Evolutionary conservation across 2,797 vertebrate species (phyloP).

Genomic region (Austrolebias charrua): DNA sequence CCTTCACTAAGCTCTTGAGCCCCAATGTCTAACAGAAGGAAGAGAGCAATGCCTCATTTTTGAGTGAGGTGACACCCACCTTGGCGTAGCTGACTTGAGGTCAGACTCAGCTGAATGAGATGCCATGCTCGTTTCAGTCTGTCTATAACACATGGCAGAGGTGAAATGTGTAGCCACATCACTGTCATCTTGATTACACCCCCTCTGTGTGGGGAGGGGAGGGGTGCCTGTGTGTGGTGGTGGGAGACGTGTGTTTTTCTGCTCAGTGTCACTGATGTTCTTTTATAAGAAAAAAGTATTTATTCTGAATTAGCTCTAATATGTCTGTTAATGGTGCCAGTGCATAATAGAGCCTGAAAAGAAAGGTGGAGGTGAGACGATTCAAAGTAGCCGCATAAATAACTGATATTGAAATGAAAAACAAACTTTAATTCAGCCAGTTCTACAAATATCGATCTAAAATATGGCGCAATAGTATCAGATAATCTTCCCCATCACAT

Average conservation of each 20-base stretch:
- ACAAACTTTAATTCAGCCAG: no score
- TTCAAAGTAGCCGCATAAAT: no score
- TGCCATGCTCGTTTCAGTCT: conserved; percentile 20
- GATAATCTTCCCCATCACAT: no score
- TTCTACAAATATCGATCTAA: no score
- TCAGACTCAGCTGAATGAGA: conserved; percentile 57
- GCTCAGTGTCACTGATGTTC: conserved; percentile 23
- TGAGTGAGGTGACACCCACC: conserved; percentile 61
- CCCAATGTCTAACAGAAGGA: conserved; percentile 17
- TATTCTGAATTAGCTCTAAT: neutral
- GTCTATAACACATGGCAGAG: conserved; percentile 46
- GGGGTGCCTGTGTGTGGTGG: neutral
- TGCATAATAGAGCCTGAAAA: no score
- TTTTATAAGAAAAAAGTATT: neutral
- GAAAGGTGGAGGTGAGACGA: no score
- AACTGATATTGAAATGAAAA: no score
- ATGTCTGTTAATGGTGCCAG: neutral
- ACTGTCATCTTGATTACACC: conserved; percentile 51
- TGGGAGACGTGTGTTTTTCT: conserved; percentile 7
- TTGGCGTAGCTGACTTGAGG: conserved; percentile 48
- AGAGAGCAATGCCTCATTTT: conserved; percentile 30
- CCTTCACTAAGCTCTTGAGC: conserved; percentile 31
- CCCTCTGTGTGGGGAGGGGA: neutral
- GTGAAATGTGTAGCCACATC: conserved; percentile 52
- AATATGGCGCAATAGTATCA: no score